Base-by-base conservation (phyloP, 92 coral and sea anemone species). In the Epizoanthus rinbou region DNA sequence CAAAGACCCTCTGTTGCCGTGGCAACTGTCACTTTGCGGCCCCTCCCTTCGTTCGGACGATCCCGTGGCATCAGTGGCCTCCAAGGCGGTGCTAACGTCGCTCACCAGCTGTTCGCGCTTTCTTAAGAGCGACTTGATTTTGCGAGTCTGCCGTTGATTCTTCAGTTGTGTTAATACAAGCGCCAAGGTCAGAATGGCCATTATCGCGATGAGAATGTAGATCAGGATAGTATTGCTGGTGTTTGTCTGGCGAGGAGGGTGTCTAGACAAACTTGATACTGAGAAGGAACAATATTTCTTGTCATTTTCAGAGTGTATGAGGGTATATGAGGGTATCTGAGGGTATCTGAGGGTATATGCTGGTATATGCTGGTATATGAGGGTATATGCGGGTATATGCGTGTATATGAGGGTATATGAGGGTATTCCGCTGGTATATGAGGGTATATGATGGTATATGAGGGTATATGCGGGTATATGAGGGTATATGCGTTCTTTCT, bases 41-140 rank as follows among this genome's bases (percentile, higher is more conserved):
- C 54, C 54, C 15, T 47, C 54, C 15, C 15, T 8, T 10, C 54
- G 54, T 17, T 31, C 58, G 24, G 53, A 16, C 14, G 28, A 33
- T 8, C 56, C 50, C 8, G 82, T 78, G 14, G 18, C n/a, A 33
- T 78, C 82, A 5, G 59, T 62, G 2, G 82, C 57, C 41, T 78
- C 82, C 3, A 47, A 41, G 5, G 81, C 81, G 5, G 81, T 39
- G 81, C 81, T 76, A 18, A 59, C 35, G 0, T 76, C 82, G 18
- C 22, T 58, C 4, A 13, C 65, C 3, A 22, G 15, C 59, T 22
- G 65, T 33, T 37, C 54, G 58, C 82, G 82, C 33, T 37, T 41
- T 28, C 69, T 22, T 10, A 78, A 25, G 21, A 62, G 17, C 3
- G n/a, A 4, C 22, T 33, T 54, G 37, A 78, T 19, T 14, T 62